phyloP scores from a whole-genome alignment of 2,888 invertebrate species.

The Lycia hirtaria region DNA sequence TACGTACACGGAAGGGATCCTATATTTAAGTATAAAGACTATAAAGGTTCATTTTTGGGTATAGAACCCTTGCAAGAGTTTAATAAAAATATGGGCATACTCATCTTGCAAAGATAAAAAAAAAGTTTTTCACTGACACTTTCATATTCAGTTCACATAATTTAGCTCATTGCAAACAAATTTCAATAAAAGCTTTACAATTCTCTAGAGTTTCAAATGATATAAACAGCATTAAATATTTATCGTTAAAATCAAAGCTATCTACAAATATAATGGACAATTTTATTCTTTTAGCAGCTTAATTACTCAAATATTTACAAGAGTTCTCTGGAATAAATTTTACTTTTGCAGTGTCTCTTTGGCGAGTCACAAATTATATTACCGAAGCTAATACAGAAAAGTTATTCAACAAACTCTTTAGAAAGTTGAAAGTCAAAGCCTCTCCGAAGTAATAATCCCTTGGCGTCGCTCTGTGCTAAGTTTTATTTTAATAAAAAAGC shows the following conservation, averaged over 20 bases:
- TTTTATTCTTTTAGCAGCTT: conserved; percentile 15
- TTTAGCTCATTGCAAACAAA: neutral
- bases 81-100: no score
- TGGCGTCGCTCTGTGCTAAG: conserved; percentile 57
- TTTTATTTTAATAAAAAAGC: conserved; percentile 62
- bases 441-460: conserved; percentile 66
- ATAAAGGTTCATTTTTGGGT: no score
- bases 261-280: neutral
- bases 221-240: neutral
- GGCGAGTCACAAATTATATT: conserved; percentile 64
- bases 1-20: no score
- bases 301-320: conserved; percentile 36
- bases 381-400: conserved; percentile 69
- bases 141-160: neutral
- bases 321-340: conserved; percentile 41
- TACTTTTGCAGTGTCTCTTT: conserved; percentile 52
- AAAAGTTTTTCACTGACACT: neutral
- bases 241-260: neutral
- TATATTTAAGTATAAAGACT: no score
- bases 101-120: neutral
- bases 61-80: no score
- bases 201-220: neutral
- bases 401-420: conserved; percentile 72
- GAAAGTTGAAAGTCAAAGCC: conserved; percentile 72
- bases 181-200: neutral